Evolutionary conservation across 2,888 invertebrate genomes (phyloP).

Genomic region (Lithophane leautieri): DNA sequence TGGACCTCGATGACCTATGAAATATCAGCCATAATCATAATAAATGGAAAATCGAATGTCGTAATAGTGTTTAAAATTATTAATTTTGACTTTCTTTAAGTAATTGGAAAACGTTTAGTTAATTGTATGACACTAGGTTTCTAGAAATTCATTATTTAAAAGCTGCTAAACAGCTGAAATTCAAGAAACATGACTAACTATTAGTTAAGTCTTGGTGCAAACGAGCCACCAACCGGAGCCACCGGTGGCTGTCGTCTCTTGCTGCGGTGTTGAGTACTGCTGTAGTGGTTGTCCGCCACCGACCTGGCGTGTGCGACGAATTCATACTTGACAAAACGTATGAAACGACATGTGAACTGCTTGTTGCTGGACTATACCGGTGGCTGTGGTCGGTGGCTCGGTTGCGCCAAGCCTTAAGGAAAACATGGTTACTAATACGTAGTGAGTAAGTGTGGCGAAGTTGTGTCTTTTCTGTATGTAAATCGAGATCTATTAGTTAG

Average conservation of each 20-base stretch:
- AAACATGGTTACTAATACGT: background rate
- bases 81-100: slow-evolving; percentile 19
- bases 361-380: too few species aligned
- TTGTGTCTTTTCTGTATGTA: background rate
- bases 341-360: too few species aligned
- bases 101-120: slow-evolving; percentile 14
- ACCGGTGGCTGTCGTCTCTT: too few species aligned
- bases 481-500: background rate
- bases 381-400: too few species aligned
- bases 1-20: slow-evolving; percentile 32
- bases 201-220: too few species aligned
- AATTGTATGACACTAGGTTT: background rate
- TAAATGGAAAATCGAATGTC: slow-evolving; percentile 36
- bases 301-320: too few species aligned
- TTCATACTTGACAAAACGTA: too few species aligned
- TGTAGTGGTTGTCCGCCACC: too few species aligned
- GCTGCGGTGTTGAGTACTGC: too few species aligned
- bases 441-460: background rate
- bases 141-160: background rate
- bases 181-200: background rate
- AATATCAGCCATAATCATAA: slow-evolving; percentile 9
- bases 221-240: too few species aligned
- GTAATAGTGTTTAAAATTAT: slow-evolving; percentile 17
- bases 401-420: too few species aligned
- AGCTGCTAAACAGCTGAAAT: background rate